A percentile compares a stretch with the other conserved stretches of the same genome.
phyloP scores from a whole-genome alignment of 2,888 invertebrate species.

The Conus canariensis region DNA sequence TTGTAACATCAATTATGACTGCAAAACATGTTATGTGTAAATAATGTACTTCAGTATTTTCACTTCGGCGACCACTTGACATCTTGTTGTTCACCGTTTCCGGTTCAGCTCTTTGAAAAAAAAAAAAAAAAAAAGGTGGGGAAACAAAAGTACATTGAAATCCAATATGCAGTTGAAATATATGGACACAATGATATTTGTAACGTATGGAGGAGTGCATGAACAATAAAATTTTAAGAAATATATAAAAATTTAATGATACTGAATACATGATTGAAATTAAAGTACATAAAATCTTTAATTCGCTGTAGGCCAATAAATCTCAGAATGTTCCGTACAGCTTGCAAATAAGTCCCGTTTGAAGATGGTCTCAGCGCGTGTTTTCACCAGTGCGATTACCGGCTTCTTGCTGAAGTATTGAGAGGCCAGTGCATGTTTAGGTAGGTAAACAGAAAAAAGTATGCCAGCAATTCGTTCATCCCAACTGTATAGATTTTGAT shows the following conservation, averaged over 20 bases:
- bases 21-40: neutral
- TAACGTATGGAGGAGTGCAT: no score
- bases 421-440: neutral
- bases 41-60: neutral
- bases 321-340: neutral
- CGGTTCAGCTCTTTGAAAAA: neutral
- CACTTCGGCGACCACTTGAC: slow-evolving; percentile 2
- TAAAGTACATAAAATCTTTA: neutral
- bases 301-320: neutral
- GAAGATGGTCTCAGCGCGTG: neutral
- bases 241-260: neutral
- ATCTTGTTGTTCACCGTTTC: neutral
- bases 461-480: no score
- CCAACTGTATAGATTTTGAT: no score
- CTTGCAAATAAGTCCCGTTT: neutral
- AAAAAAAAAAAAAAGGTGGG: neutral
- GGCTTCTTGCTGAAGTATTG: neutral
- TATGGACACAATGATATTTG: no score
- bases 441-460: neutral
- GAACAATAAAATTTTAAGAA: neutral
- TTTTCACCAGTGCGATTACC: neutral
- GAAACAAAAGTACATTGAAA: neutral
- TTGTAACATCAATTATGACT: neutral
- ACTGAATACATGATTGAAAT: neutral
- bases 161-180: no score